Percentiles rank a stretch among this genome's conserved stretches.
phyloP scores from a whole-genome alignment of 2,797 vertebrate genomes.

The Gephyroberyx darwinii region DNA sequence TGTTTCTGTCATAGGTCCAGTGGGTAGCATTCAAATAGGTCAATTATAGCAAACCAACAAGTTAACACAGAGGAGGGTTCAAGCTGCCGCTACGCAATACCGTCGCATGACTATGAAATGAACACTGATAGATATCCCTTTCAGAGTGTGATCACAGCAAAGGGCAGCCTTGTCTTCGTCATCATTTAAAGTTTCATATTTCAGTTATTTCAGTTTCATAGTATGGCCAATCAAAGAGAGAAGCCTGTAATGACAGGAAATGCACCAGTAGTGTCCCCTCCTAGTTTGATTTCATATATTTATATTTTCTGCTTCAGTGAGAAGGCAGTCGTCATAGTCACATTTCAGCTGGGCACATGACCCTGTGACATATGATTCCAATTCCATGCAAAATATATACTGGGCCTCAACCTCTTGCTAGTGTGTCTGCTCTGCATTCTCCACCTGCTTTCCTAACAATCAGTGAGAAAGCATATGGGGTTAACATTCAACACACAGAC shows the following conservation, averaged over 20 bases:
- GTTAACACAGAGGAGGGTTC: slow-evolving; percentile 36
- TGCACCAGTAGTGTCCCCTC: background rate
- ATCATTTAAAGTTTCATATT: background rate
- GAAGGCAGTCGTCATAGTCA: slow-evolving; percentile 7
- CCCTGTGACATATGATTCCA: slow-evolving; percentile 35
- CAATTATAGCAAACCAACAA: slow-evolving; percentile 45
- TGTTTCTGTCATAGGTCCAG: slow-evolving; percentile 42
- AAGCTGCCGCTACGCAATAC: slow-evolving; percentile 12
- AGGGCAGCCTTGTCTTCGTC: background rate
- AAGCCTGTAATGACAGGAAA: slow-evolving; percentile 1
- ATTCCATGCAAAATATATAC: slow-evolving; percentile 23
- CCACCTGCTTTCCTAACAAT: slow-evolving; percentile 25
- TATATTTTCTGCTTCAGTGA: slow-evolving; percentile 33
- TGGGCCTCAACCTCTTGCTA: slow-evolving; percentile 5
- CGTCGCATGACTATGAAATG: background rate
- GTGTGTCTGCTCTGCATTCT: slow-evolving; percentile 16
- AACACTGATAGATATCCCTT: background rate
- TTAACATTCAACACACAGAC: slow-evolving; percentile 5
- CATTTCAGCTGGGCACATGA: slow-evolving; percentile 32
- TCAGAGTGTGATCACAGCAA: background rate
- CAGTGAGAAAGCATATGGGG: background rate
- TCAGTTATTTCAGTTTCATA: background rate
- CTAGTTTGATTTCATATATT: slow-evolving; percentile 31
- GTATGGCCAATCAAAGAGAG: background rate
- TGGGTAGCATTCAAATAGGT: slow-evolving; percentile 62